These are phyloP conservation scores for Coilia nasus DNA, from an alignment of 2,797 vertebrate genomes.

Conservation along the genomic window DNA sequence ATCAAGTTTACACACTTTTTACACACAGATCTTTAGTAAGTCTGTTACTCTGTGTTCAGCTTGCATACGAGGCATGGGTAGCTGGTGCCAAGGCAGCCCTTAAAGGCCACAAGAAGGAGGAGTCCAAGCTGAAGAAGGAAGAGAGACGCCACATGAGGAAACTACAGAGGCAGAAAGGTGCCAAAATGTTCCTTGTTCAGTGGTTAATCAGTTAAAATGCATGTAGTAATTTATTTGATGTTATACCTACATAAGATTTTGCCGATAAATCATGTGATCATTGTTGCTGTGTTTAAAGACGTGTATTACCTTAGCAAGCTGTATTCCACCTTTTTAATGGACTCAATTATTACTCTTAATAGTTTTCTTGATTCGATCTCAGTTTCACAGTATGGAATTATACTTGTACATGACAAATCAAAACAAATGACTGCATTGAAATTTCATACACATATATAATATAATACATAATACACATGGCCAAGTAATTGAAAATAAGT, in stretches of 20 bases:
- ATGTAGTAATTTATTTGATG: too few relatives aligned
- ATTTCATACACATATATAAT: too few relatives aligned
- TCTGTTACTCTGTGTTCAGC: slow-evolving; percentile 57
- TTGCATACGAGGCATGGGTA: slow-evolving; percentile 78
- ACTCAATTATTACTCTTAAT: background rate
- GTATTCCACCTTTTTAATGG: background rate
- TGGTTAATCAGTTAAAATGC: background rate
- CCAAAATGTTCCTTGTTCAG: background rate
- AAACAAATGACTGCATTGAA: too few relatives aligned
- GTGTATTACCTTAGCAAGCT: background rate
- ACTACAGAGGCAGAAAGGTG: slow-evolving; percentile 38
- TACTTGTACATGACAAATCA: background rate
- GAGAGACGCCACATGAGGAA: slow-evolving; percentile 65
- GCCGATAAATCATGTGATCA: too few relatives aligned
- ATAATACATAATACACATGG: too few relatives aligned
- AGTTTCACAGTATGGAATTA: background rate
- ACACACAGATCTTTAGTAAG: too few relatives aligned
- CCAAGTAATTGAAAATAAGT: background rate
- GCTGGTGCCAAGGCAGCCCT: slow-evolving; percentile 74
- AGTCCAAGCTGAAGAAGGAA: slow-evolving; percentile 62
- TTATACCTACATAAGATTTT: too few relatives aligned
- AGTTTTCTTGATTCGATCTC: background rate
- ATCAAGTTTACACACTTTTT: too few relatives aligned
- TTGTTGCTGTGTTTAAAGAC: background rate
- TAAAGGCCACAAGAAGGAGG: slow-evolving; percentile 71